Evolutionary conservation across 2,113 vertebrate species (phyloP).

Genomic region (Dicrurus megarhynchus): DNA sequence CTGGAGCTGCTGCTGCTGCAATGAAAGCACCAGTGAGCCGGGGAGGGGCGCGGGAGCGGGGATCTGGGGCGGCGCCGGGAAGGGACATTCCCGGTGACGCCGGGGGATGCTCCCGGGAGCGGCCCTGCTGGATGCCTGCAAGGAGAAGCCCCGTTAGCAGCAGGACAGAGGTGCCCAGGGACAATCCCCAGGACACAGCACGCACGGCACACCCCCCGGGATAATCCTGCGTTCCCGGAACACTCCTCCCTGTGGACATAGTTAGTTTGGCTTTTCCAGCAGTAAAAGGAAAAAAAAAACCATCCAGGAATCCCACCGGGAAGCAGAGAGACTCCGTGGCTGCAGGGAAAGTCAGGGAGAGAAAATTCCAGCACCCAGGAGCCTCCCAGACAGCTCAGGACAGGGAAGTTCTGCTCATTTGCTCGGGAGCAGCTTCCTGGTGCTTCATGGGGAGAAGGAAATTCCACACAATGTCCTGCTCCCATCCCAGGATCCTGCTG

Average conservation of each 20-base stretch:
- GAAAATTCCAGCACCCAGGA: neutral
- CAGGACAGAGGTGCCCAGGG: neutral
- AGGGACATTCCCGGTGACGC: neutral
- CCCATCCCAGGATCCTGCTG: neutral
- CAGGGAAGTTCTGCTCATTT: too few species aligned
- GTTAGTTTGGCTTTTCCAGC: neutral
- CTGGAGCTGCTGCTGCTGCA: conserved; percentile 97
- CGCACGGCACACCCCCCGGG: fast-evolving
- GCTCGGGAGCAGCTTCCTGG: neutral
- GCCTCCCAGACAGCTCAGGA: too few species aligned
- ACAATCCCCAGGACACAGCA: fast-evolving
- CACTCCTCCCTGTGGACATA: fast-evolving
- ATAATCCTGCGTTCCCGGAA: fast-evolving
- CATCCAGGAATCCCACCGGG: neutral
- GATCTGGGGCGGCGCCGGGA: neutral
- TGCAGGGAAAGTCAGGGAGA: fast-evolving
- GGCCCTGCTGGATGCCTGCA: neutral
- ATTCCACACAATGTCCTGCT: fast-evolving
- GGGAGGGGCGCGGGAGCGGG: neutral
- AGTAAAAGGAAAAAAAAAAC: neutral
- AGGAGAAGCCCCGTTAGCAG: neutral
- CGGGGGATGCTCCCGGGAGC: neutral
- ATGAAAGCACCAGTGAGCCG: conserved; percentile 56
- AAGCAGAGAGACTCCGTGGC: fast-evolving
- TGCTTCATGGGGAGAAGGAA: neutral